Evolutionary conservation across 2,113 vertebrate species (phyloP).

Genomic region (Promerops cafer): DNA sequence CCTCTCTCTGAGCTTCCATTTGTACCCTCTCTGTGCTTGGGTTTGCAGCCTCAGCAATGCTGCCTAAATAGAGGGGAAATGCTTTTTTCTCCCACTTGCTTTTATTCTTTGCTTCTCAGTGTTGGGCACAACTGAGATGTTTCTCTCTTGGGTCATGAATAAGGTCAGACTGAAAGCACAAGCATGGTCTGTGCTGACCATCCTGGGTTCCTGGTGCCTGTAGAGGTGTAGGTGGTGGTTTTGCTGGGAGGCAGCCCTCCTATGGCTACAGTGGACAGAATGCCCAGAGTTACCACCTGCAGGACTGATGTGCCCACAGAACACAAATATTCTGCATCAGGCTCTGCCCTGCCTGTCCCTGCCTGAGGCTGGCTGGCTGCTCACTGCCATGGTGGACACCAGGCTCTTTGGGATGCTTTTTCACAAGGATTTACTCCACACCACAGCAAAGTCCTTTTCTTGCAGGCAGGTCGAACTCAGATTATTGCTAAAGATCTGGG

Average conservation of each 20-base stretch:
- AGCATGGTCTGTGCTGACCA: neutral
- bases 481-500: neutral
- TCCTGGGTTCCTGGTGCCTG: neutral
- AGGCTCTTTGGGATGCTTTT: neutral
- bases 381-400: accelerated
- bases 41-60: neutral
- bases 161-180: neutral
- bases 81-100: neutral
- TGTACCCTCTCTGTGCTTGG: neutral
- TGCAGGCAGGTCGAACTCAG: neutral
- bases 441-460: neutral
- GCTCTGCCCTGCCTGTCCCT: neutral
- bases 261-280: neutral
- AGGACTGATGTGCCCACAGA: neutral
- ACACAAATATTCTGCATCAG: neutral
- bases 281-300: neutral
- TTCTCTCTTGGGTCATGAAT: neutral
- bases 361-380: neutral
- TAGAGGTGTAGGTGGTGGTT: neutral
- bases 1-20: neutral
- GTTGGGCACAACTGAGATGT: neutral
- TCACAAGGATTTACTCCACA: neutral
- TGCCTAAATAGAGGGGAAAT: neutral
- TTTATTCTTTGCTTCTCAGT: neutral
- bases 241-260: neutral